Evolutionary conservation across 2,888 invertebrate species (phyloP), one percentile per base, ranked within the genome.

Genomic region (Leptothorax acervorum): DNA sequence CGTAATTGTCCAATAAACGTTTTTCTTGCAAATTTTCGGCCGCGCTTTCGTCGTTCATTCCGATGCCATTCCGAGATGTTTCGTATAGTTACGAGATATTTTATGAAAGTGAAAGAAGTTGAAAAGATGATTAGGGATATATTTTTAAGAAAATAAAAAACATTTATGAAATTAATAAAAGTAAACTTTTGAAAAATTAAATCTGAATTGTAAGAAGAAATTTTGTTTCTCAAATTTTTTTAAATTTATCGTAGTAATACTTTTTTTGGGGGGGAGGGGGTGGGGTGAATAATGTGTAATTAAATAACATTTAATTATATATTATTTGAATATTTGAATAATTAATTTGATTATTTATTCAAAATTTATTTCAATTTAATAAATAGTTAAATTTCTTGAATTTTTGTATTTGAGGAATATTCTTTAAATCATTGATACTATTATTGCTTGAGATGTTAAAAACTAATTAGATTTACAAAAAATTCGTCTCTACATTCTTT

Each of bases 1-100:
- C 39, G 82, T 83, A 68, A 83, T 83, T 78, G 82, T 83, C 39
- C 73, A 28, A 73, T 53, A 48, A 81, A 60, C 79, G 73, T 81
- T 81, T 73, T 81, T 81, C 79, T 81, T 73, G 60, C 73, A 60
- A 81, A 81, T 81, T 81, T 81, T 81, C 12, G 23, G 28, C 60
- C 23, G 73, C 45, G 71, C 48, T 81, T 39, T 62, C 18, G 35
- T 23, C 73, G 39, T 62, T 51, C 39, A 73, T 60, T 57, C 48
- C 70, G 35, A 79, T 71, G 3, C 78, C 31, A 15, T 45, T 71
- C 60, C 39, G 23, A 23, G 60, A 73, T 81, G 39, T 60, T 73
- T 62, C 28, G 12, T 18, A 18, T 28, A 48, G 51, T 65, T 39
- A n/a, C 6, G 48, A 39, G 48, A 81, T 62, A 48, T 60, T 60